A percentile compares a stretch with the other conserved stretches of the same genome.
Evolutionary conservation across 1,140 invertebrate species (phyloP).

Genomic region (Neelides sp.): DNA sequence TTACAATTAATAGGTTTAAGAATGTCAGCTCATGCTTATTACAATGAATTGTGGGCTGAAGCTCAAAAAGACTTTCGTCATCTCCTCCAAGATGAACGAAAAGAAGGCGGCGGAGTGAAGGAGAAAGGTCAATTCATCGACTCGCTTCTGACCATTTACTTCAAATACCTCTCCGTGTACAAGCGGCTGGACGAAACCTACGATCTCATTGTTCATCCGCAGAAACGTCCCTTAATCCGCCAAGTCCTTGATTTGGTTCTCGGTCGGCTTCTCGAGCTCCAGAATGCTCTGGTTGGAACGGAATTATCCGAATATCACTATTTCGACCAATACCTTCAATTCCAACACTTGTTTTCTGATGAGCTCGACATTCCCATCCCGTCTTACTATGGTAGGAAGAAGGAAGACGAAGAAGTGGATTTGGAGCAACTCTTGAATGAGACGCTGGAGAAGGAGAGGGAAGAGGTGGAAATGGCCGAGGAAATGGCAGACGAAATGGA

Average conservation of each 20-base stretch:
- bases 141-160: too few species aligned
- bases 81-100: slow-evolving; percentile 2
- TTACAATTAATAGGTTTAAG: too few species aligned
- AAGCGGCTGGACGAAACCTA: slow-evolving; percentile 66
- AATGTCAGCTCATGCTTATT: slow-evolving; percentile 4
- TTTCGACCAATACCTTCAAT: slow-evolving; percentile 34
- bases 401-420: too few species aligned
- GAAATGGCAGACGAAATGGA: slow-evolving; percentile 9
- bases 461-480: background rate
- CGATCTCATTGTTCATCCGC: slow-evolving; percentile 83
- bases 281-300: slow-evolving; percentile 12
- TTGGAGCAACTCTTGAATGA: too few species aligned
- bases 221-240: slow-evolving; percentile 68
- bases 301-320: slow-evolving; percentile 19
- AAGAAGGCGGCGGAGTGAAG: too few species aligned
- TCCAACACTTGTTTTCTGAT: slow-evolving; percentile 34
- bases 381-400: slow-evolving; percentile 37
- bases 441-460: too few species aligned
- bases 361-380: slow-evolving; percentile 43
- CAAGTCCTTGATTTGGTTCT: slow-evolving; percentile 65
- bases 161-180: slow-evolving; percentile 64
- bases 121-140: too few species aligned
- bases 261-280: slow-evolving; percentile 50
- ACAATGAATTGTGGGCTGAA: slow-evolving; percentile 9
- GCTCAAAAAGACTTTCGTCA: background rate